Base-by-base conservation (phyloP, 2,888 invertebrate genomes). In the Megamerina dolium region DNA sequence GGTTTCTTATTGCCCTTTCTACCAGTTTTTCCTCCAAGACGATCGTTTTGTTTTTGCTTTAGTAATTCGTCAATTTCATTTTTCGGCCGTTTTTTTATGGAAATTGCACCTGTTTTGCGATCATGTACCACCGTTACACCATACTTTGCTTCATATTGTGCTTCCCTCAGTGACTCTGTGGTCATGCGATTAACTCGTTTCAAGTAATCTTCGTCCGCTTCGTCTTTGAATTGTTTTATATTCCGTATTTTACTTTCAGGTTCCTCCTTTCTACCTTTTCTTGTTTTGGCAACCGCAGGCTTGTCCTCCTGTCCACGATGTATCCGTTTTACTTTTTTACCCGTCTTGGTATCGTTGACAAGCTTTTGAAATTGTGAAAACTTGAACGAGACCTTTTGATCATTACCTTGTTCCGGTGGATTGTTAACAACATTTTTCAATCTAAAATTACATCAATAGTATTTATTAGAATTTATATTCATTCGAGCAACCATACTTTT, bases 371-470 rank as follows among this genome's bases (percentile, higher is more conserved):
- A 70, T 36, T 78, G 74, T 21, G 74, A 72, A n/a, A 88, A 71
- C 50, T 82, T 85, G 50, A 79, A 81, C 0, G 88, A 85, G 20
- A 87, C 68, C n/a, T 81, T 80, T 64, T 89, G 87, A 3, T 82
- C 79, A 51, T 85, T 81, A 2, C 77, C 75, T 55, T 83, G 77
- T 30, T 73, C 73, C 1, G 89, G 88, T 1, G 88, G 85, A 41
- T 81, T 80, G 68, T 89, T 85, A 44, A 85, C 82, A 68, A 85
- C 82, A 26, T 77, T 75, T 62, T 81, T 80, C 55, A 87, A 67
- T 56, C 87, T 87, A 23, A 4, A 32, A 17, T 12, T 20, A 5
- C n/a, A 20, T 12, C 44, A 33, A 33, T 26, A 31, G 26, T 19
- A n/a, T 16, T 35, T 31, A 18, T 19, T 17, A 16, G 34, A 19